Conservation (phyloP, 2,888 invertebrate species). For the Xylophagus ater region DNA sequence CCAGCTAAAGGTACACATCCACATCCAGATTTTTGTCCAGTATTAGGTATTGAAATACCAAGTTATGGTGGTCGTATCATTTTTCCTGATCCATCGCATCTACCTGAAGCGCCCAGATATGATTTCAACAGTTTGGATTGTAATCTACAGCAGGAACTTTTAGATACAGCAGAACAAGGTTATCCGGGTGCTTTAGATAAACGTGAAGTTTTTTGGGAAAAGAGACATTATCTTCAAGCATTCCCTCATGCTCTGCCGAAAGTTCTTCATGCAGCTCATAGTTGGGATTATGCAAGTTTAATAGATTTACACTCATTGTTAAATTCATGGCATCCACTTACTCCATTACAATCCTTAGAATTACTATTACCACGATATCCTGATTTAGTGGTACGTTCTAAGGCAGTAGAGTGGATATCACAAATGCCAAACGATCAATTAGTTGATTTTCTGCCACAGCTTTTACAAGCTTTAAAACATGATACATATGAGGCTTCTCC, state of each 20-base stretch:
- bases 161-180: constrained; percentile 38
- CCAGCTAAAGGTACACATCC: constrained; percentile 66
- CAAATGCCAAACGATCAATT: constrained; percentile 76
- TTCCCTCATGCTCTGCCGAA: constrained; percentile 78
- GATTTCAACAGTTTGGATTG: constrained; percentile 71
- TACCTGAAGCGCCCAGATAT: constrained; percentile 39
- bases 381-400: constrained; percentile 73
- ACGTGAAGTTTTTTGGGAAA: constrained; percentile 78
- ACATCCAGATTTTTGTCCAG: constrained; percentile 57
- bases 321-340: constrained; percentile 75
- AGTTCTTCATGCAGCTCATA: constrained; percentile 73
- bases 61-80: constrained; percentile 57
- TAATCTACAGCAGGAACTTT: constrained; percentile 43
- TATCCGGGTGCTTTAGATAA: constrained; percentile 36
- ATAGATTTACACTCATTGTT: constrained; percentile 79
- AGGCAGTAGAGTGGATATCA: constrained; percentile 73
- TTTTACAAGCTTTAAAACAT: constrained; percentile 81
- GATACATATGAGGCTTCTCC: constrained; percentile 87
- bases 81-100: constrained; percentile 47
- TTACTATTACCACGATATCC: constrained; percentile 89
- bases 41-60: constrained; percentile 52
- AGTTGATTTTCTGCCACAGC: constrained; percentile 83
- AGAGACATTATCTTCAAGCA: constrained; percentile 76
- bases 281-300: constrained; percentile 84
- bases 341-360: constrained; percentile 83